Base-by-base conservation (phyloP, 2,888 invertebrate species). In the Ectropis crepuscularia region DNA sequence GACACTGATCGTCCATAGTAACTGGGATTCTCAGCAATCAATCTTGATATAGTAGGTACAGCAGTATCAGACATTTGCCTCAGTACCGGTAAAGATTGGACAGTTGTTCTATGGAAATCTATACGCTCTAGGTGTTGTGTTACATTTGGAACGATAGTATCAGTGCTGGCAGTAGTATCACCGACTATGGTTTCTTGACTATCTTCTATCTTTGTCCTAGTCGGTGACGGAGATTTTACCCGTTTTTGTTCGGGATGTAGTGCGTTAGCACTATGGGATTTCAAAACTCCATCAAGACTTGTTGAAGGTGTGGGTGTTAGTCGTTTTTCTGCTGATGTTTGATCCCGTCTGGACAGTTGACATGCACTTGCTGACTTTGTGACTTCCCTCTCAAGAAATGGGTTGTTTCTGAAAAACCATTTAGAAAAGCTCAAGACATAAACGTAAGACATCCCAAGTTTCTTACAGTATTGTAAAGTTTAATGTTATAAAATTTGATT, bases 331-430 rank as follows among this genome's bases (percentile, higher is more conserved):
- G 74, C 72, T 70, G 87, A 82, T 57, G 77, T 73, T 74, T 87
- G 80, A 70, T 88, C 90, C 73, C 88, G 88, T 74, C 86, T 88
- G 55, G 86, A 93, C 2, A 93, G 77, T 69, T 93, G 93, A 63
- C 92, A 92, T 5, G 93, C 94, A 74, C 95, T 96, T 7, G 94
- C 95, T 36, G 95, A 95, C 83, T 96, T 96, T 72, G 94, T 94
- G 2, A 95, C 94, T 86, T 94, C 93, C 72, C 91, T 88, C 70
- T 91, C 92, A 45, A 93, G 86, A 72, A 93, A 93, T 70, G 93
- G 93, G 83, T 93, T 93, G 72, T 92, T 93, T 85, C 93, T 93
- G 71, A 16, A 48, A 53, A 6, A 50, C 8, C 6, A 50, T 12
- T 37, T 2, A 37, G 6, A 11, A 37, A 9, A 28, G 4, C 1